Conservation (phyloP, 2,888 invertebrate genomes). For the Cosmia trapezina region DNA sequence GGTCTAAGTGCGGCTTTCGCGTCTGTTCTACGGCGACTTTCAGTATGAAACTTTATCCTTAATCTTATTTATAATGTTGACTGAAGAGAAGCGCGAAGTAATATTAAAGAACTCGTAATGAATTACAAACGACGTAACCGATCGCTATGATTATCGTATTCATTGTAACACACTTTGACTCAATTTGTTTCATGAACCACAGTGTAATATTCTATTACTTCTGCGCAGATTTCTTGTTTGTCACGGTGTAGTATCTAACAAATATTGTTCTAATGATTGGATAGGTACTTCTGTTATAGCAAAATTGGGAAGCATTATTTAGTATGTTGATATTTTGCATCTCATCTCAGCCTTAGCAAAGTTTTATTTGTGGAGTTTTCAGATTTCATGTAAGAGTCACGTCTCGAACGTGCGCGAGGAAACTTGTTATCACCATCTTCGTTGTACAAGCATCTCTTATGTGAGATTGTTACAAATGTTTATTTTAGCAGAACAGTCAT, state of each 20-base stretch:
- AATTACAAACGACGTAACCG: conserved; percentile 65
- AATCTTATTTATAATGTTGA: conserved; percentile 80
- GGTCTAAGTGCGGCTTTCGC: conserved; percentile 78
- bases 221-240: conserved; percentile 14
- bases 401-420: conserved; percentile 21
- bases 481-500: conserved; percentile 17
- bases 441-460: conserved; percentile 20
- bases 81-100: conserved; percentile 66
- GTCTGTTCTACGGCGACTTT: conserved; percentile 78
- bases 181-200: conserved; percentile 16
- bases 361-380: conserved; percentile 29
- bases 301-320: conserved; percentile 25
- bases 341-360: conserved; percentile 22
- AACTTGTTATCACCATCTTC: conserved; percentile 33
- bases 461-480: conserved; percentile 45
- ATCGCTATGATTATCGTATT: conserved; percentile 51
- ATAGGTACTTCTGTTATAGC: conserved; percentile 10
- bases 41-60: conserved; percentile 78
- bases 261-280: conserved; percentile 37
- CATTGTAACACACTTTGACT: conserved; percentile 39
- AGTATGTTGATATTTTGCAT: conserved; percentile 26
- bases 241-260: conserved; percentile 10
- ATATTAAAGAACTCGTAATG: conserved; percentile 70
- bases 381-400: conserved; percentile 32
- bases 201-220: conserved; percentile 28